Conservation (phyloP, 2,797 vertebrate genomes). For the Champsocephalus gunnari region DNA sequence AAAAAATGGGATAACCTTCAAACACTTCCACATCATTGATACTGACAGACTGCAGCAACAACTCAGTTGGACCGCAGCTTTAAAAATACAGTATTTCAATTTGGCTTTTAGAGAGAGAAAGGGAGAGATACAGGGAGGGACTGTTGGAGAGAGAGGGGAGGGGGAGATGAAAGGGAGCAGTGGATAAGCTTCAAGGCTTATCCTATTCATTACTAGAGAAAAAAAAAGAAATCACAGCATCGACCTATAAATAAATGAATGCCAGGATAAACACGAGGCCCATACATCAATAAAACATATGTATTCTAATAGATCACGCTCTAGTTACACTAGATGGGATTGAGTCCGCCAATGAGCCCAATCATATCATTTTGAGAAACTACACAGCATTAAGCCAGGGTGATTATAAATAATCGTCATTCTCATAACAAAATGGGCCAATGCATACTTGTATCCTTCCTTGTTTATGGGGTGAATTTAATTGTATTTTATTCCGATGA, state of each 20-base stretch:
- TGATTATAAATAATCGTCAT: slow-evolving; percentile 77
- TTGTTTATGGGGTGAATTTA: slow-evolving; percentile 42
- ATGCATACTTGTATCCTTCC: slow-evolving; percentile 57
- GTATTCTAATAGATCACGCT: slow-evolving; percentile 84
- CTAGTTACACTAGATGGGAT: slow-evolving; percentile 82
- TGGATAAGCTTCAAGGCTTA: slow-evolving; percentile 83
- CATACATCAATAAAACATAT: slow-evolving; percentile 85
- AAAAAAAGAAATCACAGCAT: slow-evolving; percentile 76
- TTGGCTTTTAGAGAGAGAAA: slow-evolving; percentile 69
- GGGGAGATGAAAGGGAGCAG: slow-evolving; percentile 78
- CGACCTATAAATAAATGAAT: slow-evolving; percentile 85
- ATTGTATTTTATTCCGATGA: slow-evolving; percentile 39
- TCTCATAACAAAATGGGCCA: slow-evolving; percentile 67
- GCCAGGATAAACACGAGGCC: slow-evolving; percentile 79
- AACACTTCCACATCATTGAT: slow-evolving; percentile 78
- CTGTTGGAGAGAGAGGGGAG: slow-evolving; percentile 25
- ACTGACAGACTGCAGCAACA: slow-evolving; percentile 81
- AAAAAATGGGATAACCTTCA: slow-evolving; percentile 75
- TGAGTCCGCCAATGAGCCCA: slow-evolving; percentile 76
- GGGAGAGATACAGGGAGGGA: slow-evolving; percentile 1
- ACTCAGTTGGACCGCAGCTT: slow-evolving; percentile 67
- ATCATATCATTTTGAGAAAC: slow-evolving; percentile 74
- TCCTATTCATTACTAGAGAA: slow-evolving; percentile 84
- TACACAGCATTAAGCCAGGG: slow-evolving; percentile 53
- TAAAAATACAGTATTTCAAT: slow-evolving; percentile 82